phyloP scores from a whole-genome alignment of 1,140 invertebrate genomes.

The Artemia franciscana region DNA sequence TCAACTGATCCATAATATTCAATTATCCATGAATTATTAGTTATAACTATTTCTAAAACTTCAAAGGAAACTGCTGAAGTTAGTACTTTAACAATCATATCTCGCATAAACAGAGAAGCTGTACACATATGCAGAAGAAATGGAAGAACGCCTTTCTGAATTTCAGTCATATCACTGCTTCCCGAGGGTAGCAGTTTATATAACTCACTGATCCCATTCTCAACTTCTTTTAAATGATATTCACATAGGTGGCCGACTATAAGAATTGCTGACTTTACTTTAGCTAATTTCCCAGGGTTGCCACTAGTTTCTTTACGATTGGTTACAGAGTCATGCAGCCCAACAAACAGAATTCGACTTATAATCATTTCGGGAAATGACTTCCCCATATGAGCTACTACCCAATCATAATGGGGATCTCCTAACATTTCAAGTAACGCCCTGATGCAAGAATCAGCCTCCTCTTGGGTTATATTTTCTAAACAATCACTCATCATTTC shows the following conservation, averaged over 20 bases:
- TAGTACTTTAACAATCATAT: background rate
- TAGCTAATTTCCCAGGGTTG: conserved; percentile 15
- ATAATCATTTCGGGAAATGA: conserved; percentile 65
- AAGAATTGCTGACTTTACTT: conserved; percentile 50
- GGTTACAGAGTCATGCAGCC: conserved; percentile 45
- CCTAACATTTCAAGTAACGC: conserved; percentile 50
- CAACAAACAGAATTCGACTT: conserved; percentile 48
- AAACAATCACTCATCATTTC: conserved; percentile 56
- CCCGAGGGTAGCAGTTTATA: conserved; percentile 26
- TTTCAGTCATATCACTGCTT: background rate
- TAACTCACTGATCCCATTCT: conserved; percentile 38
- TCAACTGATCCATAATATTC: background rate
- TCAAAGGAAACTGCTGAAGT: background rate
- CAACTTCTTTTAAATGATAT: conserved; percentile 44
- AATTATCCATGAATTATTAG: background rate
- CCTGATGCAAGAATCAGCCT: conserved; percentile 51
- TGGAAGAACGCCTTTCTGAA: background rate
- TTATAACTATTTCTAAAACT: background rate
- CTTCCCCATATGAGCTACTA: conserved; percentile 66
- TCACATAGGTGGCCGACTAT: conserved; percentile 58
- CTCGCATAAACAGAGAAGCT: background rate
- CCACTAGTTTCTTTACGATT: background rate
- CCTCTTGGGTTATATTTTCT: conserved; percentile 35
- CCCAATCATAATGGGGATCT: conserved; percentile 67
- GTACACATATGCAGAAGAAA: background rate